Percentiles rank a stretch among this genome's conserved stretches.
These are phyloP conservation scores for Valencia hispanica DNA, from an alignment of 2,797 vertebrate species.

Conservation along the genomic window DNA sequence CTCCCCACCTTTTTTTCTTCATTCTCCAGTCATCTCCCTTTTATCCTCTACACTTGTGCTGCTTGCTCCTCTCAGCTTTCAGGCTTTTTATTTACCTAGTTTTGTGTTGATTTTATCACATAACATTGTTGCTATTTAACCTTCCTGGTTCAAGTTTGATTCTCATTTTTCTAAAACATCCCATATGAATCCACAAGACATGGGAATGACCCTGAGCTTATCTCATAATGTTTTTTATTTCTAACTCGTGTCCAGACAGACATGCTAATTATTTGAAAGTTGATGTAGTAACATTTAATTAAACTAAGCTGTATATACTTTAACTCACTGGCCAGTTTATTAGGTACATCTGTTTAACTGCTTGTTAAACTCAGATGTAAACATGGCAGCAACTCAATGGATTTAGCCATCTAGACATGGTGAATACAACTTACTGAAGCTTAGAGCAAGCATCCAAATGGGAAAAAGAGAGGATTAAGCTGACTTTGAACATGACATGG, in stretches of 20 bases:
- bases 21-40: slow-evolving; percentile 39
- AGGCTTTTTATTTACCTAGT: background rate
- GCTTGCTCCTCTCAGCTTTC: background rate
- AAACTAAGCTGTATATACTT: background rate
- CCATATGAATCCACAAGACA: no score
- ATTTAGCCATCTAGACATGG: no score
- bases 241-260: no score
- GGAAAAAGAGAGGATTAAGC: no score
- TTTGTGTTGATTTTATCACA: background rate
- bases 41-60: slow-evolving; percentile 15
- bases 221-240: no score
- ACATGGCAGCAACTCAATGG: no score
- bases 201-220: no score
- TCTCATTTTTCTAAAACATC: background rate
- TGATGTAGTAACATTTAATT: background rate
- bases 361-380: background rate
- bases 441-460: background rate
- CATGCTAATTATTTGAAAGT: no score
- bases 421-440: no score
- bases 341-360: background rate
- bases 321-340: background rate
- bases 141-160: background rate
- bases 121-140: background rate
- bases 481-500: background rate
- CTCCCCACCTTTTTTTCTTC: slow-evolving; percentile 18